phyloP scores from a whole-genome alignment of 2,888 invertebrate genomes.

The Andrena chrysosceles region DNA sequence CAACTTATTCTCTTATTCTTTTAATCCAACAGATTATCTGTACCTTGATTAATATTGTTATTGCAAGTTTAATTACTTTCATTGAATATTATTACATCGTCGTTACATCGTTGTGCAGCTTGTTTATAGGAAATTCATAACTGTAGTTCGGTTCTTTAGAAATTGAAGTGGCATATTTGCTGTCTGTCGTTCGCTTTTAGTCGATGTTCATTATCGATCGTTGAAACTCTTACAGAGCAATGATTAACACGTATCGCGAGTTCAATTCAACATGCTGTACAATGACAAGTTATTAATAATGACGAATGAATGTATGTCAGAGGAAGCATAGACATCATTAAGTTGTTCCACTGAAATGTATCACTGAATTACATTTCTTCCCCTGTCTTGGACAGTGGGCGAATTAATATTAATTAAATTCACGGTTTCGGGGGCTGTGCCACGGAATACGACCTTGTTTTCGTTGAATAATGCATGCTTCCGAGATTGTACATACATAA shows the following conservation, averaged over 20 bases:
- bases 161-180: too few relatives aligned
- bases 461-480: background rate
- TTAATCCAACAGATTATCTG: too few relatives aligned
- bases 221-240: background rate
- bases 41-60: too few relatives aligned
- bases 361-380: background rate
- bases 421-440: background rate
- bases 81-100: too few relatives aligned
- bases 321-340: background rate
- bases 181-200: background rate
- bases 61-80: too few relatives aligned
- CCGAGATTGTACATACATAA: too few relatives aligned
- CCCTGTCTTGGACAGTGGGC: background rate
- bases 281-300: background rate
- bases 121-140: too few relatives aligned
- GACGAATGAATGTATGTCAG: background rate
- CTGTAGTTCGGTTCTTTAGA: too few relatives aligned
- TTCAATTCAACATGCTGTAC: background rate
- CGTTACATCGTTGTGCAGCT: too few relatives aligned
- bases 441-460: background rate
- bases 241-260: background rate
- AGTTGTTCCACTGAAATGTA: constrained; percentile 7
- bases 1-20: background rate
- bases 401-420: constrained; percentile 1
- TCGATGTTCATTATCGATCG: background rate